Percentiles rank a stretch among this genome's conserved stretches.
phyloP scores from a whole-genome alignment of 2,113 vertebrate genomes.

The Apodemus sylvaticus region DNA sequence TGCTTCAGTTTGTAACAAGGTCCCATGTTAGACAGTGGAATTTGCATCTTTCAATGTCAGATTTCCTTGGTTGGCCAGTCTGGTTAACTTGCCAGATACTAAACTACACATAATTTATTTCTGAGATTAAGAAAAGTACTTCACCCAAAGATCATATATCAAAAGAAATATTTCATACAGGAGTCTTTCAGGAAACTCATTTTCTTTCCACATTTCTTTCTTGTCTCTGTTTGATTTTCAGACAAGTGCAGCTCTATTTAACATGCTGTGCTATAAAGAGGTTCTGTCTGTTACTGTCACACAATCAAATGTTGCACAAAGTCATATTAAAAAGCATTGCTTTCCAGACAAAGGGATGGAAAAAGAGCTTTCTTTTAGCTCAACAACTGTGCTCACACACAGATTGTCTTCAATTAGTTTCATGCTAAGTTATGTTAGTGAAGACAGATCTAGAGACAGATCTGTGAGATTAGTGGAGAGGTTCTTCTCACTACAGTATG shows the following conservation, averaged over 20 bases:
- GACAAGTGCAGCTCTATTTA: neutral
- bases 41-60: constrained; percentile 61
- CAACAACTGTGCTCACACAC: rapidly evolving
- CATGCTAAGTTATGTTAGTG: neutral
- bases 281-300: neutral
- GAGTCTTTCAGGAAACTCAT: neutral
- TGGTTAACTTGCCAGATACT: constrained; percentile 77
- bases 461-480: neutral
- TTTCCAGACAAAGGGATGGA: neutral
- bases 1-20: constrained; percentile 56
- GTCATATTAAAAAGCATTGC: neutral
- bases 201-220: constrained; percentile 40
- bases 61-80: constrained; percentile 37
- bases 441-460: neutral
- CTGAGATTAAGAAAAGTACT: constrained; percentile 53
- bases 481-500: neutral
- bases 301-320: neutral
- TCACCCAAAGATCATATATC: constrained; percentile 67
- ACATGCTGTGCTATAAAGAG: neutral
- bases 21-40: constrained; percentile 68
- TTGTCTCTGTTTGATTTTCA: constrained; percentile 28
- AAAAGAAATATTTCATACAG: constrained; percentile 66
- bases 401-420: neutral
- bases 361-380: rapidly evolving
- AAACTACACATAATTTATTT: constrained; percentile 68